Percentiles rank a stretch among this genome's conserved stretches.
Evolutionary conservation across 2,113 vertebrate genomes (phyloP).

Genomic region (Mastomys coucha): DNA sequence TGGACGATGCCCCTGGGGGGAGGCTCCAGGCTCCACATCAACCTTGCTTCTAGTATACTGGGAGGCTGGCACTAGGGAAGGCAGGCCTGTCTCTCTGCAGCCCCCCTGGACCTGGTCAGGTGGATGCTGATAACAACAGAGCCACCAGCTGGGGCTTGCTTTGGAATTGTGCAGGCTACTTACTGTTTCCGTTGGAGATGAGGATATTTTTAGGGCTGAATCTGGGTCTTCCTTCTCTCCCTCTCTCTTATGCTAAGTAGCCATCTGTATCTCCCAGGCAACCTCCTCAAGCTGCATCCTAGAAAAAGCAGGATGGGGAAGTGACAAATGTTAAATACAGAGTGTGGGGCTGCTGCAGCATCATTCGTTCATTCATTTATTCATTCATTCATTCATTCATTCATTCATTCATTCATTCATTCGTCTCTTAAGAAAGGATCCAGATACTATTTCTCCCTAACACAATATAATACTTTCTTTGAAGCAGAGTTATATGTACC

Average conservation of each 20-base stretch:
- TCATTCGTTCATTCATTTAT: neutral
- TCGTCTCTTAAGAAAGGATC: neutral
- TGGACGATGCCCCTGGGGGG: neutral
- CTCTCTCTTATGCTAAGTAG: slow-evolving; percentile 76
- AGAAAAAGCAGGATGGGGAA: slow-evolving; percentile 58
- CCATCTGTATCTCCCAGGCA: slow-evolving; percentile 81
- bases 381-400: neutral
- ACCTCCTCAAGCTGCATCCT: slow-evolving; percentile 55
- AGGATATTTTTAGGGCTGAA: slow-evolving; percentile 75
- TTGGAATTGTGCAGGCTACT: neutral
- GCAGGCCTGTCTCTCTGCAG: neutral
- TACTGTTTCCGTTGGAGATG: slow-evolving; percentile 33
- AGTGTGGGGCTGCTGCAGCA: neutral
- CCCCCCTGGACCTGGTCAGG: neutral
- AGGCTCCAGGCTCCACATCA: neutral
- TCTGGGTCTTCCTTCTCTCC: slow-evolving; percentile 67
- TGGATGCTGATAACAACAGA: neutral
- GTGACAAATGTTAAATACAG: slow-evolving; percentile 63
- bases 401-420: neutral
- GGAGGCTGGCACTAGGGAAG: slow-evolving; percentile 6
- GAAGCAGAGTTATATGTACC: slow-evolving; percentile 11
- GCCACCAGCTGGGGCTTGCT: neutral
- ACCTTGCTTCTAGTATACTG: slow-evolving; percentile 43
- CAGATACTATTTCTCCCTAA: slow-evolving; percentile 3
- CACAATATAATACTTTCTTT: neutral